phyloP scores from a whole-genome alignment of 2,797 vertebrate species.

The Spinus pinus region DNA sequence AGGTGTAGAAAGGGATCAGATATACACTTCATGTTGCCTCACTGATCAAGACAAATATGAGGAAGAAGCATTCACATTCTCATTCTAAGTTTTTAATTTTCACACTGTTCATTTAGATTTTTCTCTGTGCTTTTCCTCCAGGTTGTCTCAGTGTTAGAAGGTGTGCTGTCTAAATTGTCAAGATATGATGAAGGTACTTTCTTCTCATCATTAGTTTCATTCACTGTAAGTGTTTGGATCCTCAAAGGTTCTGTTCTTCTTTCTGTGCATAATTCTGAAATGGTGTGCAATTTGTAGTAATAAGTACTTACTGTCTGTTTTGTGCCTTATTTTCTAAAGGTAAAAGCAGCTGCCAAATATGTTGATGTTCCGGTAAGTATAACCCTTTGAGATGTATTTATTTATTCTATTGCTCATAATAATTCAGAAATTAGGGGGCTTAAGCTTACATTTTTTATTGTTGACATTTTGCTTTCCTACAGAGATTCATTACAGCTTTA shows the following conservation, averaged over 20 bases:
- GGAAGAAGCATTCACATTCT: neutral
- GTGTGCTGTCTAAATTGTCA: constrained; percentile 91
- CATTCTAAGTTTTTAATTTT: neutral
- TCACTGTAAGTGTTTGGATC: constrained; percentile 88
- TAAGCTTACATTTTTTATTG: constrained; percentile 17
- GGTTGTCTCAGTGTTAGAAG: constrained; percentile 89
- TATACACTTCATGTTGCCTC: neutral
- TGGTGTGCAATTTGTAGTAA: neutral
- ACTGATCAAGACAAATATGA: neutral
- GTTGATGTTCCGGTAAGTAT: constrained; percentile 95
- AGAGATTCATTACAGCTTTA: constrained; percentile 38
- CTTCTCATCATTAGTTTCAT: constrained; percentile 95
- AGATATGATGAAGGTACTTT: constrained; percentile 97
- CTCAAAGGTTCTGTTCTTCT: neutral
- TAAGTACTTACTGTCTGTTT: constrained; percentile 53
- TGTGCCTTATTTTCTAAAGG: constrained; percentile 77
- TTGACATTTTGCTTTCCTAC: constrained; percentile 53
- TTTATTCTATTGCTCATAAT: neutral
- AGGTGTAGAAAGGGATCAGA: neutral
- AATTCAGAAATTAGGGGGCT: neutral
- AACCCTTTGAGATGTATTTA: neutral
- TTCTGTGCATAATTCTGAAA: constrained; percentile 9
- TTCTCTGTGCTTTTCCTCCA: constrained; percentile 61
- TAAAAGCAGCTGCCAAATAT: constrained; percentile 96
- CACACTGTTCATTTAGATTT: neutral